These are phyloP conservation scores for Mythimna vitellina DNA, from an alignment of 2,888 invertebrate species.

Conservation along the genomic window DNA sequence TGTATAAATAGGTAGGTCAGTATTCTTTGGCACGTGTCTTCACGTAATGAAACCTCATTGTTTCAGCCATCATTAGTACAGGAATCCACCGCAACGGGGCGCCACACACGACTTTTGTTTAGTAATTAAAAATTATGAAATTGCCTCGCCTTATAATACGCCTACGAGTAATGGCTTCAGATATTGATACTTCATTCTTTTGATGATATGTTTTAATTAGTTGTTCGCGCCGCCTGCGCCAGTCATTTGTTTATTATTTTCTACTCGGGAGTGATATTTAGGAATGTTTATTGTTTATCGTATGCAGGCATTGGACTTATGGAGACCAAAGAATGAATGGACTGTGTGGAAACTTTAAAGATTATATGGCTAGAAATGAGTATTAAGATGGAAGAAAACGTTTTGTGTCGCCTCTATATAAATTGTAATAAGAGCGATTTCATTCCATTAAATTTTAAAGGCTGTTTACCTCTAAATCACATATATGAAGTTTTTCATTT, in stretches of 20 bases:
- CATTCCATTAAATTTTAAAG: background rate
- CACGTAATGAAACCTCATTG: slow-evolving; percentile 77
- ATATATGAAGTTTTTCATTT: background rate
- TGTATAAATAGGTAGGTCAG: background rate
- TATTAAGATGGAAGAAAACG: background rate
- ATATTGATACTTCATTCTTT: slow-evolving; percentile 74
- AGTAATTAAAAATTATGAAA: slow-evolving; percentile 86
- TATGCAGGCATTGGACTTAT: slow-evolving; percentile 3
- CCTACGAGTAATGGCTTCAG: slow-evolving; percentile 76
- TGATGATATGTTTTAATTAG: slow-evolving; percentile 68
- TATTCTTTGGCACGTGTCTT: slow-evolving; percentile 31
- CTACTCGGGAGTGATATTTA: slow-evolving; percentile 42
- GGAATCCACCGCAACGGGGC: slow-evolving; percentile 78
- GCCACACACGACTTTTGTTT: slow-evolving; percentile 81
- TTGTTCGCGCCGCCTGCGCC: slow-evolving; percentile 61
- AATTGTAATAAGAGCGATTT: background rate
- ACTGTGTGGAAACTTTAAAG: background rate
- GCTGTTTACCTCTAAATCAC: background rate
- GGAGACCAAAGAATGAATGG: background rate
- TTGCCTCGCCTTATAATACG: slow-evolving; percentile 72
- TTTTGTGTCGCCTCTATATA: background rate
- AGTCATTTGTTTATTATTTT: slow-evolving; percentile 60
- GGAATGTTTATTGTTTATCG: slow-evolving; percentile 63
- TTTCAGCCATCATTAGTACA: slow-evolving; percentile 77
- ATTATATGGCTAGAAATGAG: background rate